Evolutionary conservation across 23 tunicate species (phyloP).

Genomic region (Oikopleura vanhoeffeni): DNA sequence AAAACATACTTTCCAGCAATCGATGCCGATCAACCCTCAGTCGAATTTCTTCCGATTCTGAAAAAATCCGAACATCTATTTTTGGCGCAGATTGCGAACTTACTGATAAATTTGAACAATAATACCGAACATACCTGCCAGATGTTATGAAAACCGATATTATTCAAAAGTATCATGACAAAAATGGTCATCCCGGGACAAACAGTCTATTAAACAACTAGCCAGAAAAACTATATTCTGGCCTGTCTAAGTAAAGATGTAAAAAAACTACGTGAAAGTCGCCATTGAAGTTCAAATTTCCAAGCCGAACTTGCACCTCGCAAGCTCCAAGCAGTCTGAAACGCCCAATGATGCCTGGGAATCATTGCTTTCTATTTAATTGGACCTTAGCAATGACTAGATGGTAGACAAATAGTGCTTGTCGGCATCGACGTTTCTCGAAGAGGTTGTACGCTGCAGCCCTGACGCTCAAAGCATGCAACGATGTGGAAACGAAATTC

Average conservation of each 20-base stretch:
- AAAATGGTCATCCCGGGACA: constrained; percentile 3
- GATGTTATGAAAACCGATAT: not conserved
- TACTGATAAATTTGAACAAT: not conserved
- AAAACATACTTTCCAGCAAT: no score
- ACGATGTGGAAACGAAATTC: not conserved
- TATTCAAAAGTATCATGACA: not conserved
- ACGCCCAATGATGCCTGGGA: not conserved
- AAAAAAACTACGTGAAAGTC: not conserved
- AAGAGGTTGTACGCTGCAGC: not conserved
- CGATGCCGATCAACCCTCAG: no score
- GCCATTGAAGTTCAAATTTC: not conserved
- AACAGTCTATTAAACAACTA: not conserved
- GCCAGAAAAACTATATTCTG: not conserved
- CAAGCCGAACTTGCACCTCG: not conserved
- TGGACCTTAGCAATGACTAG: not conserved
- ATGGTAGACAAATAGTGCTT: not conserved
- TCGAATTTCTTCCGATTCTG: no score
- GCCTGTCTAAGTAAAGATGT: not conserved
- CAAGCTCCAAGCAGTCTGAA: not conserved
- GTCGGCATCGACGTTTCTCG: not conserved
- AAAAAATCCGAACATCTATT: no score
- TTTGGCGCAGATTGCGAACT: not conserved
- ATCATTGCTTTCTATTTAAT: not conserved
- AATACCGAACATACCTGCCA: not conserved
- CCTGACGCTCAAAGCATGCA: not conserved